Percentiles rank a stretch among this genome's conserved stretches.
phyloP scores from a whole-genome alignment of 92 coral and sea anemone genomes.

The Porites cylindrica region DNA sequence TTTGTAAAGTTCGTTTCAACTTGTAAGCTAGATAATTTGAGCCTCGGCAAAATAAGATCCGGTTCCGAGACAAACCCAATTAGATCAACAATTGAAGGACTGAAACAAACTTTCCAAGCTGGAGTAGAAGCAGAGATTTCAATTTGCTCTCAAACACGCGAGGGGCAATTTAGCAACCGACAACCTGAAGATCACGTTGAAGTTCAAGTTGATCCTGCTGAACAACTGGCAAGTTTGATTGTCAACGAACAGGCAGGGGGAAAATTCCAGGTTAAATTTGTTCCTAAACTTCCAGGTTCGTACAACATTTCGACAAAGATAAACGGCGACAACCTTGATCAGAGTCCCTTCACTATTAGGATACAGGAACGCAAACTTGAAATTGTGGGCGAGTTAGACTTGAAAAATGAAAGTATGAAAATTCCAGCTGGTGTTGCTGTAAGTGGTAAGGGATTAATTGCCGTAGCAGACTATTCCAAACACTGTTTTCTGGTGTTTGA shows the following conservation, averaged over 20 bases:
- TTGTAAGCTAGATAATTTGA: not conserved
- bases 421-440: slow-evolving; percentile 28
- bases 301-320: not conserved
- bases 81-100: not conserved
- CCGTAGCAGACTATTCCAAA: no score
- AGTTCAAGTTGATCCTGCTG: slow-evolving; percentile 1
- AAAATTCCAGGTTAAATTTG: not conserved
- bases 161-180: not conserved
- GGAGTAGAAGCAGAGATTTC: not conserved
- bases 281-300: not conserved
- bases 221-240: not conserved
- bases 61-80: not conserved
- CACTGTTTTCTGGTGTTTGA: no score
- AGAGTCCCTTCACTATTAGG: not conserved
- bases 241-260: not conserved
- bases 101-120: not conserved
- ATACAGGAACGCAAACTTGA: not conserved
- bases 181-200: not conserved
- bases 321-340: not conserved
- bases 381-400: slow-evolving; percentile 4
- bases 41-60: not conserved
- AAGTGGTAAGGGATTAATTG: no score
- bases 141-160: not conserved
- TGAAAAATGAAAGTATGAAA: not conserved
- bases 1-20: not conserved